phyloP scores from a whole-genome alignment of 2,888 invertebrate species.

The Crossocerus cetratus region DNA sequence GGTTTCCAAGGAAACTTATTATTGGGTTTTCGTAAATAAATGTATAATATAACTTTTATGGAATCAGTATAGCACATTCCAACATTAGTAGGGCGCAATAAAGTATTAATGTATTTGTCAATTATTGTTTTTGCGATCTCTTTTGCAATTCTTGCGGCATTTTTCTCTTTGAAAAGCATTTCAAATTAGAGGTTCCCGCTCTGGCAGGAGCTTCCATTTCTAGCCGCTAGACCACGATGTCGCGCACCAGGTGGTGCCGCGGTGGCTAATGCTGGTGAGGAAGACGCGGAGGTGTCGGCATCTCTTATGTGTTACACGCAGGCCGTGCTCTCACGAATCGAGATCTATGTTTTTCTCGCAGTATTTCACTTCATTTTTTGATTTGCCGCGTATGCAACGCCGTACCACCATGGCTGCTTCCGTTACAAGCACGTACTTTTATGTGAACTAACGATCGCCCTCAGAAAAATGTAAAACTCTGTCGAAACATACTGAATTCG shows the following conservation, averaged over 20 bases:
- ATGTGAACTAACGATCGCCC: constrained; percentile 32
- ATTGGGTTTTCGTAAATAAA: too few species aligned
- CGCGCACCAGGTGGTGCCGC: too few species aligned
- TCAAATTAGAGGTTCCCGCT: neutral
- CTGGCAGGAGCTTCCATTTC: too few species aligned
- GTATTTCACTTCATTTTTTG: constrained; percentile 38
- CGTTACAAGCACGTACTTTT: constrained; percentile 45
- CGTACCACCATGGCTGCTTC: constrained; percentile 60
- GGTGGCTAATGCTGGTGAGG: too few species aligned
- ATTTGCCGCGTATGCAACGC: constrained; percentile 56
- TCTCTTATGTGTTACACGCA: too few species aligned
- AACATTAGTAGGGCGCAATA: too few species aligned
- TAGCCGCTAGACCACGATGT: too few species aligned
- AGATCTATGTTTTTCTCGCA: neutral
- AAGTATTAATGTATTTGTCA: neutral
- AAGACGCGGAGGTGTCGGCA: too few species aligned
- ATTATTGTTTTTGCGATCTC: too few species aligned
- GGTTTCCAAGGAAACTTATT: constrained; percentile 46
- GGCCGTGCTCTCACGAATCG: neutral
- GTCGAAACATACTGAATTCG: constrained; percentile 39
- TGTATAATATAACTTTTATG: too few species aligned
- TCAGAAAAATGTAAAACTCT: constrained; percentile 55
- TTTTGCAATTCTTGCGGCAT: too few species aligned
- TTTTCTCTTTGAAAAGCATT: neutral
- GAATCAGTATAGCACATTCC: too few species aligned